Base-by-base conservation (phyloP, 2,113 vertebrate genomes). In the Globicephala melas region DNA sequence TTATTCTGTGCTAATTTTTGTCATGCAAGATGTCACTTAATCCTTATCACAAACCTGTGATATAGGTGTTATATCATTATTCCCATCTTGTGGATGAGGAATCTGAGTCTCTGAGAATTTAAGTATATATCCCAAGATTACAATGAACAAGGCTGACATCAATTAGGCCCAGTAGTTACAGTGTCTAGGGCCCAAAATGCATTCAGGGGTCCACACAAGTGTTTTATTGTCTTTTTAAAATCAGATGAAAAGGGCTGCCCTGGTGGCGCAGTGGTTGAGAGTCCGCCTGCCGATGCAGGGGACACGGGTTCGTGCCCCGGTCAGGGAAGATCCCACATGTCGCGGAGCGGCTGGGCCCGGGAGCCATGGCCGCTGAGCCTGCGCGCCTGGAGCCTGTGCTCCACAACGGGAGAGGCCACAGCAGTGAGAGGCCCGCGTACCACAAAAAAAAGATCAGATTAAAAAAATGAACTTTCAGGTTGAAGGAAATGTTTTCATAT, bases 291-390 rank as follows among this genome's bases (percentile, higher is more conserved):
- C 2, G 9, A 47, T 47, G 44, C 44, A 47, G 44, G 44, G 44
- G 44, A 47, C 44, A 47, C 44, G 44, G 9, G 44, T 47, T 47
- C 44, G 44, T 47, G 44, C 44, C 44, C 44, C 44, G 44, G 44
- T 47, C 44, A 0, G 9, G 44, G 44, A 47, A 2, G 44, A 47
- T 47, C 44, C 9, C 44, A 10, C 44, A 11, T 10, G 44, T 10
- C 0, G 9, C 2, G 9, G 44, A 47, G 9, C 9, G 0, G 44
- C 2, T 47, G 44, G 8, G 9, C 8, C 44, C 2, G 44, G 0
- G 44, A 47, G 44, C 9, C 44, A 47, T 47, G 9, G 44, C 44
- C 44, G 2, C 44, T 47, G 44, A 47, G 44, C 44, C 44, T 47
- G 44, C 44, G 9, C 2, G 9, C 1, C 44, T 1, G 44, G 44